Conservation (phyloP, 2,888 invertebrate genomes). For the Netelia virgata region DNA sequence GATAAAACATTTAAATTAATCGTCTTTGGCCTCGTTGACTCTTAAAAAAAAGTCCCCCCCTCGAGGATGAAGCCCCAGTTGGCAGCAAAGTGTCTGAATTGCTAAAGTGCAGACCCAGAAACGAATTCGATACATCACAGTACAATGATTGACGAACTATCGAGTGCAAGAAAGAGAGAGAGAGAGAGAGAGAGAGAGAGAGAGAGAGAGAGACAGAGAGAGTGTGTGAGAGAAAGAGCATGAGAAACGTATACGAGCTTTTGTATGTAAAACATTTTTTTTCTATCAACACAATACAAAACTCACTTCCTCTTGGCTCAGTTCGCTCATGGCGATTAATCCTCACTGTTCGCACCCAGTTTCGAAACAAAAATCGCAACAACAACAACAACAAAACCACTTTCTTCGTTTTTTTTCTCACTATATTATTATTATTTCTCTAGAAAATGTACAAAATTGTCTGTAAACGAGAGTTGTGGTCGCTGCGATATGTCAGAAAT, state of each 20-base stretch:
- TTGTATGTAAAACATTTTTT: constrained; percentile 64
- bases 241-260: constrained; percentile 62
- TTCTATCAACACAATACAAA: constrained; percentile 40
- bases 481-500: constrained; percentile 81
- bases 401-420: background rate
- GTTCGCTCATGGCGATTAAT: constrained; percentile 90
- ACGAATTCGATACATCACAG: constrained; percentile 37
- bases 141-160: constrained; percentile 7
- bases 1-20: constrained; percentile 40
- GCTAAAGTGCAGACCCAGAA: constrained; percentile 48
- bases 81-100: constrained; percentile 55
- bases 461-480: constrained; percentile 68
- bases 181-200: constrained; percentile 18
- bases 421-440: constrained; percentile 24
- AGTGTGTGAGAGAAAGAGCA: constrained; percentile 13
- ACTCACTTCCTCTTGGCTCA: constrained; percentile 95
- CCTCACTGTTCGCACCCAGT: constrained; percentile 60
- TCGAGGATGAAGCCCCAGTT: constrained; percentile 54
- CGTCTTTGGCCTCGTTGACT: constrained; percentile 58
- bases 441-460: constrained; percentile 69
- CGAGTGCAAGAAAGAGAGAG: constrained; percentile 13
- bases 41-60: constrained; percentile 13
- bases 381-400: constrained; percentile 34
- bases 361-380: constrained; percentile 43
- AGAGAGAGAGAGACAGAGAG: constrained; percentile 11